Evolutionary conservation across 2,888 invertebrate genomes (phyloP).

Genomic region (Neoaliturus tenellus): DNA sequence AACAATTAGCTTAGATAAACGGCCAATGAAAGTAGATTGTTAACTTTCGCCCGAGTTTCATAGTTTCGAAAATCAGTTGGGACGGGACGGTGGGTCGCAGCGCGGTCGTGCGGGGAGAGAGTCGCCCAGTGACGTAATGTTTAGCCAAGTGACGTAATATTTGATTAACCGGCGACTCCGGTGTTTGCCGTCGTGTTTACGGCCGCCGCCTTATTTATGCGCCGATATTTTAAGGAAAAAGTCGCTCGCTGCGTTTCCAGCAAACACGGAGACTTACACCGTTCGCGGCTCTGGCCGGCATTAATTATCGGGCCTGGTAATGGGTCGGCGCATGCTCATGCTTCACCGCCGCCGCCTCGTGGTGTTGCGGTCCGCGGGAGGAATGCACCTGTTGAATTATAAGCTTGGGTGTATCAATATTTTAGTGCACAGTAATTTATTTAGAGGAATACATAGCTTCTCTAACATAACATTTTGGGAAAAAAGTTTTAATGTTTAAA

Average conservation of each 20-base stretch:
- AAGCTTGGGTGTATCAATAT: too few relatives aligned
- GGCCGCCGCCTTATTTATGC: slow-evolving; percentile 19
- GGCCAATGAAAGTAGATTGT: slow-evolving; percentile 28
- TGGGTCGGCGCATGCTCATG: neutral
- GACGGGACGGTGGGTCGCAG: neutral
- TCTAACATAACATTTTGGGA: too few relatives aligned
- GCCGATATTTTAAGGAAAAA: slow-evolving; percentile 36
- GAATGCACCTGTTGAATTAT: neutral
- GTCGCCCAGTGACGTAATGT: neutral
- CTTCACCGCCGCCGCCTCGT: neutral
- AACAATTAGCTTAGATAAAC: slow-evolving; percentile 26
- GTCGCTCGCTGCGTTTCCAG: neutral
- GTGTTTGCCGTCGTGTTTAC: slow-evolving; percentile 28
- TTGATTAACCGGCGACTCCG: slow-evolving; percentile 31
- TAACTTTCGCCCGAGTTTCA: neutral
- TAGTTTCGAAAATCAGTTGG: neutral
- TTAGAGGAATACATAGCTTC: too few relatives aligned
- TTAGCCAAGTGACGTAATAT: neutral
- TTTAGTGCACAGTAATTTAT: too few relatives aligned
- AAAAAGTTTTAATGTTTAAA: too few relatives aligned
- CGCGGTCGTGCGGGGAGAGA: neutral
- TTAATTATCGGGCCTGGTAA: slow-evolving; percentile 6
- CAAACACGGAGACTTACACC: slow-evolving; percentile 6
- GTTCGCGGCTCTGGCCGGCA: neutral
- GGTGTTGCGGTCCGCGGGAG: neutral